Base-by-base conservation (phyloP, 2,888 invertebrate species). In the Eristalis arbustorum region DNA sequence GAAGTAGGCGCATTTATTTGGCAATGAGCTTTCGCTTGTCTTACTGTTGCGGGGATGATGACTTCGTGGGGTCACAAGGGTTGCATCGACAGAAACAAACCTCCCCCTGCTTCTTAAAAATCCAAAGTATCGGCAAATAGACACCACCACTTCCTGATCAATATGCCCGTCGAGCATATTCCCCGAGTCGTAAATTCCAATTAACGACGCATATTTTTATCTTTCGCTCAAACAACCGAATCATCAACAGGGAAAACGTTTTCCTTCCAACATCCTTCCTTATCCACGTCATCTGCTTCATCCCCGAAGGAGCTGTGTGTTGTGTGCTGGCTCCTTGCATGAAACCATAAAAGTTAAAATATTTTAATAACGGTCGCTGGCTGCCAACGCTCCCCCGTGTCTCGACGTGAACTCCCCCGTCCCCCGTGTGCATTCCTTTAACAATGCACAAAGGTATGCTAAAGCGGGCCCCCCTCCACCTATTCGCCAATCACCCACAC, bases 401-500 rank as follows among this genome's bases (percentile, higher is more conserved):
- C 34, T 18, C 31, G 8, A 10, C 31, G n/a, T 25, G 34, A 67
- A n/a, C 64, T 56, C 57, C 23, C 13, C 25, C 25, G 14, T 34
- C 66, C 78, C n/a, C 64, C 56, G 63, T 87, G 89, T 89, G 91
- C 91, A 91, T 91, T 90, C 90, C 90, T 91, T 91, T 92, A 91
- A 91, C 90, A 91, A 91, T 91, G 91, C 91, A 91, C 92, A 91
- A 92, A 92, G 91, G 91, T 91, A 92, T 91, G 90, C 91, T 91
- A 90, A 91, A 91, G n/a, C 87, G 83, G 83, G 83, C 75, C 57
- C 78, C 66, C 81, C 76, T 56, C 72, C 23, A 69, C 28, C 13
- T 49, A 6, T 18, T 49, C 49, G 18, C 49, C 49, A 49, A 49
- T 56, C 14, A 23, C 56, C 31, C 62, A 57, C 22, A 14, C 28